phyloP scores from a whole-genome alignment of 2,797 vertebrate species.

The Apogon talboti region DNA sequence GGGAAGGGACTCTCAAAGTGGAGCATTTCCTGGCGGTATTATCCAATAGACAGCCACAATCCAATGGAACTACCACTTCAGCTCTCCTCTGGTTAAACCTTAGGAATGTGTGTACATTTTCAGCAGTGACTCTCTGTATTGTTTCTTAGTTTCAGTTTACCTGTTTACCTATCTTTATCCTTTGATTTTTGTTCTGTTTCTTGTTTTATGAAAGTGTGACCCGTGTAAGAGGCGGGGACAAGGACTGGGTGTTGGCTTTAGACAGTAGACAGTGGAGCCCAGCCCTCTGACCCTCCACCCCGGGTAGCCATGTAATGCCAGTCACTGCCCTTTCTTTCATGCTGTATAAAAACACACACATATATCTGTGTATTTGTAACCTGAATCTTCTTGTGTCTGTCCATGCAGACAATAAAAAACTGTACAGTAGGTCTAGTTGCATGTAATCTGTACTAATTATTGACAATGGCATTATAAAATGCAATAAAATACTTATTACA shows the following conservation, averaged over 20 bases:
- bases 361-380: slow-evolving; percentile 93
- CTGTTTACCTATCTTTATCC: slow-evolving; percentile 78
- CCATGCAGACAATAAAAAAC: slow-evolving; percentile 92
- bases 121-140: slow-evolving; percentile 89
- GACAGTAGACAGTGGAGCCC: slow-evolving; percentile 69
- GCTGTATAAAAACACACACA: slow-evolving; percentile 90
- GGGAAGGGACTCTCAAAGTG: slow-evolving; percentile 75
- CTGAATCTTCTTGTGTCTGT: slow-evolving; percentile 92
- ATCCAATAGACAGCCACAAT: slow-evolving; percentile 74
- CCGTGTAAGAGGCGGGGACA: slow-evolving; percentile 76
- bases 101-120: slow-evolving; percentile 91
- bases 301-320: slow-evolving; percentile 86
- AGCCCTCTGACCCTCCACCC: slow-evolving; percentile 77
- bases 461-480: slow-evolving; percentile 94
- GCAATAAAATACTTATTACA: slow-evolving; percentile 94
- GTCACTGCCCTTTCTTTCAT: slow-evolving; percentile 86
- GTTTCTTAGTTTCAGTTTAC: slow-evolving; percentile 80
- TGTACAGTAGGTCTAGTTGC: slow-evolving; percentile 94
- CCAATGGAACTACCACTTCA: slow-evolving; percentile 86
- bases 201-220: slow-evolving; percentile 84
- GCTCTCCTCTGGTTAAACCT: slow-evolving; percentile 88
- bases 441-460: slow-evolving; percentile 94
- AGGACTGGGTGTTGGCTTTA: slow-evolving; percentile 81
- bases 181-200: slow-evolving; percentile 74
- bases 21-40: slow-evolving; percentile 70